These are phyloP conservation scores for Cynocephalus volans DNA, from an alignment of 2,113 vertebrate species.

Conservation along the genomic window DNA sequence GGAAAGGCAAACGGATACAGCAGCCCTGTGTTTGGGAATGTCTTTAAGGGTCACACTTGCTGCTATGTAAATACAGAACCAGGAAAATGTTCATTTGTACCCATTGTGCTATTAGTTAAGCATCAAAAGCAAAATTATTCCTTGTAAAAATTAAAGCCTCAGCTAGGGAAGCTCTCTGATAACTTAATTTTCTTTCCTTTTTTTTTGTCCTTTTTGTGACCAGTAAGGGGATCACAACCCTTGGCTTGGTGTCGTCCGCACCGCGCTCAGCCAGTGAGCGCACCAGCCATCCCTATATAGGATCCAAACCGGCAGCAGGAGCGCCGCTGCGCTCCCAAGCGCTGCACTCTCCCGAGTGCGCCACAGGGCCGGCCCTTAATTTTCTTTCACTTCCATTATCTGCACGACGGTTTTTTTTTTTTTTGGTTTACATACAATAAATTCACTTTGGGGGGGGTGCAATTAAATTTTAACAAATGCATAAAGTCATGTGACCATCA, in stretches of 20 bases:
- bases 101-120: not conserved
- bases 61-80: not conserved
- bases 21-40: not conserved
- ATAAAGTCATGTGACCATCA: not conserved
- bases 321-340: too few relatives aligned
- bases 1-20: not conserved
- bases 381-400: not conserved
- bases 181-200: not conserved
- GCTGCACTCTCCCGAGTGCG: too few relatives aligned
- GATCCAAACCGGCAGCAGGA: too few relatives aligned
- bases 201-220: too few relatives aligned
- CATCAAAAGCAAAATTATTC: conserved; percentile 10
- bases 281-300: too few relatives aligned
- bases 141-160: conserved; percentile 25
- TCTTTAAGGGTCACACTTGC: conserved; percentile 17
- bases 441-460: not conserved
- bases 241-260: too few relatives aligned
- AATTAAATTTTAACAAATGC: not conserved
- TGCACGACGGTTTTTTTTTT: not conserved
- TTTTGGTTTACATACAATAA: not conserved
- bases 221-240: too few relatives aligned
- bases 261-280: too few relatives aligned
- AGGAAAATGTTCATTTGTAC: not conserved
- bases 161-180: not conserved
- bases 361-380: too few relatives aligned